Conservation (phyloP, 2,113 vertebrate species). For the Tachuris rubrigastra region DNA sequence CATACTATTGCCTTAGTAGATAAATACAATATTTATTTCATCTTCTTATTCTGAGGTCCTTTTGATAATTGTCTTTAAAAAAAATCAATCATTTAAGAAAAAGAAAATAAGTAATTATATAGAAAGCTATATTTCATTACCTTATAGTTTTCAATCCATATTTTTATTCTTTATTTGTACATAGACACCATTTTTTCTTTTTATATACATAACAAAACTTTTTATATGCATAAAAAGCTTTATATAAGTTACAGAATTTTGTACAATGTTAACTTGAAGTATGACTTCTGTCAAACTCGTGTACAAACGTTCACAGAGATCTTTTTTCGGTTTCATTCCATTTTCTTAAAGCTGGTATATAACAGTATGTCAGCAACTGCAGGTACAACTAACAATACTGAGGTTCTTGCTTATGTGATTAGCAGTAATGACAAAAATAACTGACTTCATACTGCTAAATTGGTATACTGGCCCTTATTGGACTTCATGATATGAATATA, state of each 20-base stretch:
- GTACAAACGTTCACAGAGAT: background rate
- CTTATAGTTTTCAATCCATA: background rate
- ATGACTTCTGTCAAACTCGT: background rate
- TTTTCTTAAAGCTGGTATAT: background rate
- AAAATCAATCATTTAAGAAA: background rate
- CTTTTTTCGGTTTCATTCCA: background rate
- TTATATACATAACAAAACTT: background rate
- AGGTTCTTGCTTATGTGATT: background rate
- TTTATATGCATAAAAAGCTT: background rate
- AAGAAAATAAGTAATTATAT: background rate
- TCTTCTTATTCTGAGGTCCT: background rate
- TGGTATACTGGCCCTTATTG: accelerated
- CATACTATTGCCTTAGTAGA: background rate
- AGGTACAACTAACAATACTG: background rate
- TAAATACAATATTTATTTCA: background rate
- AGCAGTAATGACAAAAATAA: background rate
- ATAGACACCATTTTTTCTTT: background rate
- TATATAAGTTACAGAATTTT: background rate
- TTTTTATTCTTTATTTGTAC: background rate
- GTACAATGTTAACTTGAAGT: background rate
- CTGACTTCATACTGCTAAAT: background rate
- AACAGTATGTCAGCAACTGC: background rate
- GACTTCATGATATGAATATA: background rate
- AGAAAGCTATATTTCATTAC: background rate
- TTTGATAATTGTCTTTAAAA: background rate